Conservation (phyloP, 2,797 vertebrate genomes). For the Hoplostethus mediterraneus region DNA sequence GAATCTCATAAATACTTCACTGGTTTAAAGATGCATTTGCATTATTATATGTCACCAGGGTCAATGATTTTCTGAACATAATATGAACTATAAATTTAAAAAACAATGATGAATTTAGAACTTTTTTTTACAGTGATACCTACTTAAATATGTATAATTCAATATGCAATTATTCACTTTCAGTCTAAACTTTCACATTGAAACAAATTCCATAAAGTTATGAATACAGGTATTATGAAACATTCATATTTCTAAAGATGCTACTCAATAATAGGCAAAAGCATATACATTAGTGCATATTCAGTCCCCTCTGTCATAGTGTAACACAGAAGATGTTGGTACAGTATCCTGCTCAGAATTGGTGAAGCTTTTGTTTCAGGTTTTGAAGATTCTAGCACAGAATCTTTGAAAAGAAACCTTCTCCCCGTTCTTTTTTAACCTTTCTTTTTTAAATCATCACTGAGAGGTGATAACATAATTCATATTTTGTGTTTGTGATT, state of each 20-base stretch:
- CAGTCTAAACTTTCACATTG: too few species aligned
- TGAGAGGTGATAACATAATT: too few species aligned
- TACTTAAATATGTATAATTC: too few species aligned
- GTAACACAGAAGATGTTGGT: slow-evolving; percentile 20
- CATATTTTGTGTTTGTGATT: too few species aligned
- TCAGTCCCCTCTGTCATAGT: too few species aligned
- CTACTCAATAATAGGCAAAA: too few species aligned
- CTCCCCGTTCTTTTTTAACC: background rate
- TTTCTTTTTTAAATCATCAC: background rate
- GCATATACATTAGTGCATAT: too few species aligned
- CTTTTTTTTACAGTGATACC: too few species aligned
- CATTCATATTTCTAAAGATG: too few species aligned
- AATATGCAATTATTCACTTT: too few species aligned
- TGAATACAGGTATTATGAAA: too few species aligned
- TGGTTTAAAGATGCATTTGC: slow-evolving; percentile 33
- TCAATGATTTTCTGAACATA: slow-evolving; percentile 19
- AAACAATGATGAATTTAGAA: slow-evolving; percentile 4
- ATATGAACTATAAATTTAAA: slow-evolving; percentile 30
- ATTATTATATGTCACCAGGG: slow-evolving; percentile 6
- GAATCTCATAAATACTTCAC: slow-evolving; percentile 12
- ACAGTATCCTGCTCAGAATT: slow-evolving; percentile 20
- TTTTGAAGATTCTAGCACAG: background rate
- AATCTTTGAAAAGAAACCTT: background rate
- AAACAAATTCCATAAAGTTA: too few species aligned
- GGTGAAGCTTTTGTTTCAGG: slow-evolving; percentile 25